Evolutionary conservation across 2,113 vertebrate species (phyloP), one percentile per base, ranked within the genome.

Genomic region (Illadopsis cleaveri): DNA sequence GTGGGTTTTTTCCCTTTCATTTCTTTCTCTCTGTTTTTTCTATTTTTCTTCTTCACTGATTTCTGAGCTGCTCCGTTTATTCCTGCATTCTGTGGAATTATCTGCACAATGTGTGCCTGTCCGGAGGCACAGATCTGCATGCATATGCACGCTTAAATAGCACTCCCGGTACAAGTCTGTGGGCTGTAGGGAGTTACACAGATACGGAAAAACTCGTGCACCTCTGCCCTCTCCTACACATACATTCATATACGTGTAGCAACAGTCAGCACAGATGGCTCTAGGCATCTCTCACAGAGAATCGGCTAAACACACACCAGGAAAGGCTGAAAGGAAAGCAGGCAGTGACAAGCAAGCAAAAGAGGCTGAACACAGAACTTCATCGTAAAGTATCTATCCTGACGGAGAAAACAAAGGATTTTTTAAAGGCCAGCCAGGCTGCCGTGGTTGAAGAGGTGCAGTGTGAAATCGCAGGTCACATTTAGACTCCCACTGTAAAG

Each of bases 281-380:
- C 58, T 42, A 88, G 94, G 88, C 88, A 77, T 33, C 92, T 92
- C 90, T n/a, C 31, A 6, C 7, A 48, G 50, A 57, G 62, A 85
- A 69, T 35, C 31, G 71, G 71, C 79, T 72, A 20, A 92, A 82
- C 62, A 21, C 68, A 80, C 95, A 83, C 42, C 85, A 83, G 79
- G 10, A 27, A 83, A 80, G 79, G 85, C 90, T 94, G 94, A 86
- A 82, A 93, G 82, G 86, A 73, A 69, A 96, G 88, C 85, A 94
- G 93, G 96, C 92, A 93, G 90, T 88, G 95, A 95, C 95, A 95
- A 83, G 95, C 75, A 86, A 95, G 94, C 76, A 69, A 77, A 96
- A 80, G 82, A 93, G 75, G 79, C 75, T 77, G 79, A 88, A 65
- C 62, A 45, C 42, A 80, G 66, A 71, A 82, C n/a, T 86, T 90